Evolutionary conservation across 2,797 vertebrate species (phyloP), one percentile per base, ranked within the genome.

Genomic region (Alcedo atthis): DNA sequence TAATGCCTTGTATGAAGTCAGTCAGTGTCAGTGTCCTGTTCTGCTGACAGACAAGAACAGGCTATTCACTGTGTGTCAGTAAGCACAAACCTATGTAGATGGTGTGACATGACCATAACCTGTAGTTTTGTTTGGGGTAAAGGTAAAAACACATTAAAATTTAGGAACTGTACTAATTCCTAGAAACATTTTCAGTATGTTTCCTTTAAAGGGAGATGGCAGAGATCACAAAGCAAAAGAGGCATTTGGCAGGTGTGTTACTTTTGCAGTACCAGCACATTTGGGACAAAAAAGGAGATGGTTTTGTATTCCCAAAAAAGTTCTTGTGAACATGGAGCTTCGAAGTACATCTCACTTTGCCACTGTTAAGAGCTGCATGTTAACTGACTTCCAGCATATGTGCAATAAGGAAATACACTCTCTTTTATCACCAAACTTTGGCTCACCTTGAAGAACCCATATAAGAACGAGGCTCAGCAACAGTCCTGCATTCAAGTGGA

Each of bases 41-140:
- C 57, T 63, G 57, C 43, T 83, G 53, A 54, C 26, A 53, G 25
- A 53, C 15, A 76, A 73, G 17, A 25, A n/a, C 12, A 32, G 16
- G 22, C 6, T 46, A 25, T 32, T 68, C 9, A 21, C 12, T 20
- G 26, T 32, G 25, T 45, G 19, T 14, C 48, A 74, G 49, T 37
- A 58, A 89, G 30, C 10, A 40, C 45, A 63, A 59, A 80, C 4
- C 24, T 59, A 24, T 0, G 1, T 13, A 48, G 20, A 58, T 4
- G 5, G 3, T 58, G 26, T 9, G 17, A 64, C 0, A 0, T 33
- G 14, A 81, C 43, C 6, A 21, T 9, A 30, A 71, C 9, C 32
- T 62, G 17, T 28, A 33, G 20, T 22, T 30, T 42, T 66, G 57
- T 61, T 43, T 19, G 37, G 21, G 12, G 43, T 30, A 18, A 28